Evolutionary conservation across 2,797 vertebrate species (phyloP).

Genomic region (Rhynchotus rufescens): DNA sequence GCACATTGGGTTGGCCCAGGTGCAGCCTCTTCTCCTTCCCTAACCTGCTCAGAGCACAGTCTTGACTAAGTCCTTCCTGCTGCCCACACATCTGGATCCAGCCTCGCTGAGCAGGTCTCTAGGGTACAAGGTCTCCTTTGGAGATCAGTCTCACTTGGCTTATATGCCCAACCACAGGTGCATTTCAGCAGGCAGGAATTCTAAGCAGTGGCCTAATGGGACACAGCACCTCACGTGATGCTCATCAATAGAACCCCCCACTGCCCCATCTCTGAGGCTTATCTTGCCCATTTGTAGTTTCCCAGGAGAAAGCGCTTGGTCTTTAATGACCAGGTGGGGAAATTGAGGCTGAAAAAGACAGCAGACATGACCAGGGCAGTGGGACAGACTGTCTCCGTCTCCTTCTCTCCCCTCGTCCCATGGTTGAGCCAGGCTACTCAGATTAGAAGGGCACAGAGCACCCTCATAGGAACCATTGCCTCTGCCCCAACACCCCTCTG

Average conservation of each 20-base stretch:
- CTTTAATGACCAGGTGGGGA: background rate
- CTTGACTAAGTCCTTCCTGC: fast-evolving
- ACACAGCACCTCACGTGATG: background rate
- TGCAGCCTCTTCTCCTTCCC: background rate
- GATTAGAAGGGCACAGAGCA: too few species aligned
- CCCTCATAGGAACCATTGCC: background rate
- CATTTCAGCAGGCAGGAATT: background rate
- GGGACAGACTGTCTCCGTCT: fast-evolving
- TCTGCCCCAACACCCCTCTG: background rate
- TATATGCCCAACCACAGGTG: background rate
- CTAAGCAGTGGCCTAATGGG: background rate
- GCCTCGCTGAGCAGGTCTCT: background rate
- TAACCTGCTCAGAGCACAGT: background rate
- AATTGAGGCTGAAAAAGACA: background rate
- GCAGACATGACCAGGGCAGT: background rate
- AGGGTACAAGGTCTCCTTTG: too few species aligned
- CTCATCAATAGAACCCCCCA: background rate
- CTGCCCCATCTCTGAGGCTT: background rate
- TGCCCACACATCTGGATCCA: background rate
- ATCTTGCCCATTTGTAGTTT: background rate
- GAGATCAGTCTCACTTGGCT: background rate
- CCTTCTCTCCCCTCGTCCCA: background rate
- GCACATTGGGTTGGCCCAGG: background rate
- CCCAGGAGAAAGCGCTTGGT: background rate
- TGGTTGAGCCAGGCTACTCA: too few species aligned